These are phyloP conservation scores for Troglohyphantes excavatus DNA, from an alignment of 2,888 invertebrate species.

Conservation along the genomic window DNA sequence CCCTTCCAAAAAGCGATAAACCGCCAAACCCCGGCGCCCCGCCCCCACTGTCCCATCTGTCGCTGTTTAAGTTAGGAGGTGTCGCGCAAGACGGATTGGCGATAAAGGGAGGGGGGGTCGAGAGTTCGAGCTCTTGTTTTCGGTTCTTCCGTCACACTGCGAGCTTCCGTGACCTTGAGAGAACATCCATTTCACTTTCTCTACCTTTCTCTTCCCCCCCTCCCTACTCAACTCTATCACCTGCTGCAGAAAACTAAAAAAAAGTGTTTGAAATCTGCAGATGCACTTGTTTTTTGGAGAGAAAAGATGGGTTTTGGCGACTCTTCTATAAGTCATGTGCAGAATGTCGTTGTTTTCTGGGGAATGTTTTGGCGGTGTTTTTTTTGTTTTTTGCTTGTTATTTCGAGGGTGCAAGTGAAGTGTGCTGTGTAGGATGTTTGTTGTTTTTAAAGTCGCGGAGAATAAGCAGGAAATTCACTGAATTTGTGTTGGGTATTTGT, in stretches of 20 bases:
- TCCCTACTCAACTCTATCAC: background rate
- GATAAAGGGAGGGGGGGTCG: background rate
- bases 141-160: background rate
- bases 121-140: background rate
- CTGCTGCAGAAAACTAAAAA: background rate
- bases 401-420: no score
- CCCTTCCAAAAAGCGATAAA: background rate
- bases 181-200: background rate
- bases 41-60: background rate
- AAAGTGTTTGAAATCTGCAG: background rate
- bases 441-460: no score
- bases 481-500: no score
- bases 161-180: background rate
- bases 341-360: no score
- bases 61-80: background rate
- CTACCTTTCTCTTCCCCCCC: background rate
- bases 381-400: no score
- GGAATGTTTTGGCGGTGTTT: no score
- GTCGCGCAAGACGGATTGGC: conserved; percentile 7
- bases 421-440: no score
- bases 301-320: no score
- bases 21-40: background rate
- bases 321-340: no score
- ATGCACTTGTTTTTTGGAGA: background rate
- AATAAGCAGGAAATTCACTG: no score